Evolutionary conservation across 1,140 invertebrate species (phyloP), one percentile per base, ranked within the genome.

Genomic region (Polypedilum vanderplanki): DNA sequence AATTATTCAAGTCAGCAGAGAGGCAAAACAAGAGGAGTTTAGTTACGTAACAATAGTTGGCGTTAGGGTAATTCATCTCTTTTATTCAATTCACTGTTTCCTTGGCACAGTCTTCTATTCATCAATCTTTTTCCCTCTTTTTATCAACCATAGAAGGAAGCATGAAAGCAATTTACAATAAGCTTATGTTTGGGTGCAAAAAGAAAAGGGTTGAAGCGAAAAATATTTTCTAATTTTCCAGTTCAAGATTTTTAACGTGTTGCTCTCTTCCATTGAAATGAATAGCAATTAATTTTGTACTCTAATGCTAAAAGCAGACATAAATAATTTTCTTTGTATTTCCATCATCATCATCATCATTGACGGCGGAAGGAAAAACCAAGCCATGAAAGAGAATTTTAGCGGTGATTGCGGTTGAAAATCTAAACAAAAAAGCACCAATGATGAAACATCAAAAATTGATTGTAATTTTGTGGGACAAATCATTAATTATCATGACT

Each of bases 381-480:
- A 5, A 33, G 5, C 24, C 12, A 57, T 4, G 46, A 15, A 57
- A 57, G 46, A 57, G n/a, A 57, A 57, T n/a, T 57, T 57, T 15
- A n/a, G 46, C n/a, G 46, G 46, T 4, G 12, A 15, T n/a, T 57
- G 46, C 12, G 46, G 46, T 57, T 15, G 8, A 57, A 57, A 57
- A 57, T 57, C n/a, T 12, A 57, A 57, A 57, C 46, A 57, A n/a
- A n/a, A 57, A 57, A 3, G 46, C 46, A 57, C 12, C 12, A 57
- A n/a, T n/a, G 7, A 57, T 57, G n/a, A 57, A 57, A 57, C n/a
- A 57, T 57, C n/a, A 15, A 57, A 57, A 57, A 57, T 57, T 57
- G 46, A 57, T 57, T 57, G 10, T 57, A 4, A 57, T 57, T 57
- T 57, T n/a, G 46, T n/a, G 46, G 12, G 12, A n/a, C 12, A 12